Conservation (phyloP, 2,797 vertebrate genomes). For the Octomys mimax region DNA sequence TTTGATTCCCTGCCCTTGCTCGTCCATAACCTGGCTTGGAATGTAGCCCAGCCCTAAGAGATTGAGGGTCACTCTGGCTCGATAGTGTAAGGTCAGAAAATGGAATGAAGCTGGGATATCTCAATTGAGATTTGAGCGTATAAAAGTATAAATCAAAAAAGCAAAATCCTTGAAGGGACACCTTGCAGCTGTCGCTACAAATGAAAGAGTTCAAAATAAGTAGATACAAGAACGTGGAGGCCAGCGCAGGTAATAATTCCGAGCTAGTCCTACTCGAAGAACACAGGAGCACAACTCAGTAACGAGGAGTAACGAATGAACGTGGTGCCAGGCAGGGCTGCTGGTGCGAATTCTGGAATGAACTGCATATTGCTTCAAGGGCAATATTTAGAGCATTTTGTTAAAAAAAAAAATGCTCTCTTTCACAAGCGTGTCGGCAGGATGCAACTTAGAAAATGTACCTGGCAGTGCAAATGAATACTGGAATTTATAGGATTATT, state of each 20-base stretch:
- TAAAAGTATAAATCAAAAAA: slow-evolving; percentile 90
- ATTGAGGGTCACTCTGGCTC: slow-evolving; percentile 85
- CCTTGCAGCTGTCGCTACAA: slow-evolving; percentile 87
- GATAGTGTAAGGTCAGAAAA: slow-evolving; percentile 89
- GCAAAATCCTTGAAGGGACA: slow-evolving; percentile 89
- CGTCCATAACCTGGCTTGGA: slow-evolving; percentile 87
- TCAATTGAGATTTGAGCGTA: slow-evolving; percentile 85
- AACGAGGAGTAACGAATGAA: background rate
- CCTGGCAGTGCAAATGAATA: background rate
- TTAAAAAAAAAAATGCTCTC: slow-evolving; percentile 3
- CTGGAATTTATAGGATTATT: slow-evolving; percentile 21
- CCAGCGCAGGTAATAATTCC: slow-evolving; percentile 72
- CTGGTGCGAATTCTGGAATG: slow-evolving; percentile 23
- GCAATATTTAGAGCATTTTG: background rate
- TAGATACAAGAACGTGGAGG: slow-evolving; percentile 67
- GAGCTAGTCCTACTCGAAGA: slow-evolving; percentile 27
- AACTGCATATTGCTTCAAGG: background rate
- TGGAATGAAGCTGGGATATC: slow-evolving; percentile 87
- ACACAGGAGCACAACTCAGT: background rate
- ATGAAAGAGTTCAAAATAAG: slow-evolving; percentile 88
- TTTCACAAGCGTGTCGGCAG: background rate
- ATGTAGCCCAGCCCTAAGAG: slow-evolving; percentile 87
- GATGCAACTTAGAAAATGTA: slow-evolving; percentile 31
- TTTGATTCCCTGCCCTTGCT: slow-evolving; percentile 85
- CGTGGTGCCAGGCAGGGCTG: background rate